A percentile compares a stretch with the other conserved stretches of the same genome.
Conservation (phyloP, 2,113 vertebrate species). For the Dromas ardeola region DNA sequence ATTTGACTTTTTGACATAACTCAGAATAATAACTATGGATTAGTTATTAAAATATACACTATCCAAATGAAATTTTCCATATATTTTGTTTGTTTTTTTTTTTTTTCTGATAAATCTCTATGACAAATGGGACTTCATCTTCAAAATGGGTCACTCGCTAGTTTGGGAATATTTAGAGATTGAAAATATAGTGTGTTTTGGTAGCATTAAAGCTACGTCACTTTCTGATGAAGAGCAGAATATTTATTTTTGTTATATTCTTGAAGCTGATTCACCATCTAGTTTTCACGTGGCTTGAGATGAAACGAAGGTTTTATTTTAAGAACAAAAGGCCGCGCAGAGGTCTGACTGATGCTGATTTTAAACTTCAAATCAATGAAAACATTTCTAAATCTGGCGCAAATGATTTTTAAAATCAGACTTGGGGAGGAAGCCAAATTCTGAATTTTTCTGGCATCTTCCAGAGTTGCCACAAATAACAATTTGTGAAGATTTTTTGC, state of each 20-base stretch:
- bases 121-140: background rate
- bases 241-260: slow-evolving; percentile 23
- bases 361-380: slow-evolving; percentile 8
- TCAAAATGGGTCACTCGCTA: slow-evolving; percentile 21
- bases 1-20: background rate
- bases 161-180: slow-evolving; percentile 4
- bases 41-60: slow-evolving; percentile 9
- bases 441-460: slow-evolving; percentile 8
- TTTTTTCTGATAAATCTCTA: slow-evolving; percentile 14
- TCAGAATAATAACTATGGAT: background rate
- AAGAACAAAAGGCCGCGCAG: background rate
- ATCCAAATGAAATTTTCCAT: background rate
- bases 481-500: background rate
- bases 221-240: slow-evolving; percentile 23
- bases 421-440: background rate
- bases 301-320: background rate
- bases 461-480: background rate
- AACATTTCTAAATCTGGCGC: background rate
- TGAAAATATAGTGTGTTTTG: slow-evolving; percentile 17
- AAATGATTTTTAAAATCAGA: slow-evolving; percentile 22
- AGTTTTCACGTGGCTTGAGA: background rate
- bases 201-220: background rate
- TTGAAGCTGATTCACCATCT: slow-evolving; percentile 23
- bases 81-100: background rate
- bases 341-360: slow-evolving; percentile 7